Conservation (phyloP, 2,888 invertebrate genomes). For the Callinectes sapidus region DNA sequence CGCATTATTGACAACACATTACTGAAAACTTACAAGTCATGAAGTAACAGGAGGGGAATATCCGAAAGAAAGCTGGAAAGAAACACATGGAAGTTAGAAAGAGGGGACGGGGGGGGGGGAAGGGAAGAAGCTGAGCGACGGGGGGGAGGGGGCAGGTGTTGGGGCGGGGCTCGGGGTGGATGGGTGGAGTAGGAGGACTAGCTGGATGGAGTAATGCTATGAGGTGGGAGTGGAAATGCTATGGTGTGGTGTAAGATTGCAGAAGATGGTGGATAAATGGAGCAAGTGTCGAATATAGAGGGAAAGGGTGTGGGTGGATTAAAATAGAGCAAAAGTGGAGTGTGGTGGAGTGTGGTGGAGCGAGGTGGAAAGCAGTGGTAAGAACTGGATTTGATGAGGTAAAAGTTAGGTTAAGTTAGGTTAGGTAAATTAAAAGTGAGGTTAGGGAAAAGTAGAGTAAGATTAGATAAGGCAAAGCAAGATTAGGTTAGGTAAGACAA, state of each 20-base stretch:
- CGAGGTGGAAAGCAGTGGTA: too few relatives aligned
- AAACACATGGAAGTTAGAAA: slow-evolving; percentile 50
- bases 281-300: too few relatives aligned
- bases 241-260: not conserved
- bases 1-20: not conserved
- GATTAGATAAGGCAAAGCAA: too few relatives aligned
- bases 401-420: too few relatives aligned
- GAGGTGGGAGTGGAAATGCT: not conserved
- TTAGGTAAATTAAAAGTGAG: too few relatives aligned
- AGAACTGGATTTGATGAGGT: too few relatives aligned
- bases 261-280: not conserved
- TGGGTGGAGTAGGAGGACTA: too few relatives aligned
- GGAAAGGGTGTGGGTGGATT: not conserved
- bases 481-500: too few relatives aligned
- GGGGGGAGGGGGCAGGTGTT: not conserved
- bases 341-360: too few relatives aligned
- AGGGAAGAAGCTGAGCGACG: not conserved
- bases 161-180: not conserved
- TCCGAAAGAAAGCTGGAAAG: slow-evolving; percentile 62
- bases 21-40: slow-evolving; percentile 55
- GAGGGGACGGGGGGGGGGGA: not conserved
- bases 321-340: not conserved
- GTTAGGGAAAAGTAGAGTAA: too few relatives aligned
- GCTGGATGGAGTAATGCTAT: not conserved
- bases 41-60: slow-evolving; percentile 59